Conservation (phyloP, 1,140 invertebrate genomes). For the Berghia stephanieae region DNA sequence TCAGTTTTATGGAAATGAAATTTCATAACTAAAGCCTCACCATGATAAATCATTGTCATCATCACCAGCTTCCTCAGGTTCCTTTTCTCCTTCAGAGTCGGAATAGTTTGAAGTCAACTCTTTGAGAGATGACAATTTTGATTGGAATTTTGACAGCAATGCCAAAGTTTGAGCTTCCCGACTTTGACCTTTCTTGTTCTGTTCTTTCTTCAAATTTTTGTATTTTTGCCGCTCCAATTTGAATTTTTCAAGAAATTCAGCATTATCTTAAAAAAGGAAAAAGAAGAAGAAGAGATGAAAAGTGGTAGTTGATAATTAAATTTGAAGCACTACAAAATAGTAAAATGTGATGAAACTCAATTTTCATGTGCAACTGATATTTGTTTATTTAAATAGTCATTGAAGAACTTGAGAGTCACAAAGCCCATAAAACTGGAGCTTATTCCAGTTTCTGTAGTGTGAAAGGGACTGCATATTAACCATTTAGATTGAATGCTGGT, state of each 20-base stretch:
- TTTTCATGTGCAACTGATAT: too few relatives aligned
- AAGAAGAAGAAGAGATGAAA: conserved; percentile 1
- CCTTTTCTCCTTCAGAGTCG: conserved; percentile 62
- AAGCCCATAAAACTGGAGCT: too few relatives aligned
- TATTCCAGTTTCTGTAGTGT: too few relatives aligned
- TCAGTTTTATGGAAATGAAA: neutral
- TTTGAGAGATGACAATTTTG: conserved; percentile 75
- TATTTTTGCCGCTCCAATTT: conserved; percentile 82
- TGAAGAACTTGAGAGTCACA: too few relatives aligned
- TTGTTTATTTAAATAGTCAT: neutral
- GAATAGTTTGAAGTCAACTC: conserved; percentile 61
- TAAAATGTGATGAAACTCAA: neutral
- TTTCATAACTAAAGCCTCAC: conserved; percentile 35
- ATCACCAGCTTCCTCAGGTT: conserved; percentile 59
- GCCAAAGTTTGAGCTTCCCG: conserved; percentile 75
- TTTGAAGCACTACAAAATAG: neutral
- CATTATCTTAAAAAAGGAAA: conserved; percentile 59
- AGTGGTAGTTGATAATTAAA: neutral
- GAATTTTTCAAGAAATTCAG: conserved; percentile 77
- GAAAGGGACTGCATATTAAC: too few relatives aligned
- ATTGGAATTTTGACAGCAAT: conserved; percentile 84
- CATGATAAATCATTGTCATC: conserved; percentile 62
- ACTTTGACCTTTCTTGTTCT: conserved; percentile 72
- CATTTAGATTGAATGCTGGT: too few relatives aligned
- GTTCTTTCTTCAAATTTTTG: conserved; percentile 71